Conservation (phyloP, 53 echinoderm and acorn worm species). For the Apostichopus leukothele region DNA sequence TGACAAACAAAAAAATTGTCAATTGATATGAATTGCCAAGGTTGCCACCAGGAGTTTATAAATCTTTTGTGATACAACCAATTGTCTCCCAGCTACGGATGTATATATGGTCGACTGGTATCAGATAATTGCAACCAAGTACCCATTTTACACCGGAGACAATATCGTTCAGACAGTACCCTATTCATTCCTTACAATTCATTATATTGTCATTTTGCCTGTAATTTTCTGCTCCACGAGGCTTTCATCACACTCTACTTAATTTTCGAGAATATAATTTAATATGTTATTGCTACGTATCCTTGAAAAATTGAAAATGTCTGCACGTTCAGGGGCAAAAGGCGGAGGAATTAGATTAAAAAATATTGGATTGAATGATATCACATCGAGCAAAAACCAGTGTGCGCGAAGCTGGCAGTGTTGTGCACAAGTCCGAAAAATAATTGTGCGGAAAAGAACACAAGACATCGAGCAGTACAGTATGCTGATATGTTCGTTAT, state of each 20-base stretch:
- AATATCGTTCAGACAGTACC: conserved; percentile 33
- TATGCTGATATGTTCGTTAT: background rate
- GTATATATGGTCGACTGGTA: background rate
- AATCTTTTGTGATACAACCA: background rate
- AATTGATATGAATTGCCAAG: too few species aligned
- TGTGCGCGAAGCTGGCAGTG: background rate
- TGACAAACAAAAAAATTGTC: too few species aligned
- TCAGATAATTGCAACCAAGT: conserved; percentile 23
- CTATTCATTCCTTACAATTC: conserved; percentile 33
- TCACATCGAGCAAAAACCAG: background rate
- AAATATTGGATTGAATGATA: conserved; percentile 41
- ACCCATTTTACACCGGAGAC: conserved; percentile 19
- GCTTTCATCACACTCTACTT: conserved; percentile 46
- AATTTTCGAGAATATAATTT: conserved; percentile 44
- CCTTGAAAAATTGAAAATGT: conserved; percentile 47
- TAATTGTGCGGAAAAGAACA: background rate
- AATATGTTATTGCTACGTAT: conserved; percentile 48
- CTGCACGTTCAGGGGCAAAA: conserved; percentile 39
- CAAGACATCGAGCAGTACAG: background rate
- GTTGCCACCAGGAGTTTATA: too few species aligned
- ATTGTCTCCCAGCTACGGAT: background rate
- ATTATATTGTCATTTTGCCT: conserved; percentile 46
- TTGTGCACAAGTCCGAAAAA: conserved; percentile 1
- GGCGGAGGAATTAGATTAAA: conserved; percentile 43
- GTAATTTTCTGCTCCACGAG: conserved; percentile 25